These are phyloP conservation scores for Trinorchestia longiramus DNA, from an alignment of 1,140 invertebrate genomes.

Conservation along the genomic window DNA sequence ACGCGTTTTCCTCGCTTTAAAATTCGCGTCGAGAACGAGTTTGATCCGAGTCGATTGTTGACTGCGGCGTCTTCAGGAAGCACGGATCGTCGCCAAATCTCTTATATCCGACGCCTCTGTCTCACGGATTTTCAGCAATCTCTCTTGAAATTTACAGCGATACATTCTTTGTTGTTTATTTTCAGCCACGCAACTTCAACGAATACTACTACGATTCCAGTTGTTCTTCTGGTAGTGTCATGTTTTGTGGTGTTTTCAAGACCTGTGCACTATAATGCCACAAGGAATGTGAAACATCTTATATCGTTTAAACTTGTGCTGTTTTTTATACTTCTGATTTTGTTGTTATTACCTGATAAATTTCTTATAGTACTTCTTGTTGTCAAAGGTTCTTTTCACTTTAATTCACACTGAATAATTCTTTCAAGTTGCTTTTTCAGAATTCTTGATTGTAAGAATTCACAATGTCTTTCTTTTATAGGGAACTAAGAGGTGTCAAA, in stretches of 20 bases:
- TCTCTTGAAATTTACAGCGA: conserved; percentile 32
- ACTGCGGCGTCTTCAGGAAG: conserved; percentile 3
- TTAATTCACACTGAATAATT: not conserved
- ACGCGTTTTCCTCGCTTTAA: not conserved
- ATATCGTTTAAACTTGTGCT: not conserved
- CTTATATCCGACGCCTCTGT: conserved; percentile 37
- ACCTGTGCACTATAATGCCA: not conserved
- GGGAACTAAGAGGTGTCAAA: not conserved
- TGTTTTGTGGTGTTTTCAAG: not conserved
- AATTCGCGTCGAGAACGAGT: not conserved
- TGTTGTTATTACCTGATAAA: not conserved
- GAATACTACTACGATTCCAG: not conserved
- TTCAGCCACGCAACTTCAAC: not conserved
- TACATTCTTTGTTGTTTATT: conserved; percentile 35
- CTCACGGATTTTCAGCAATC: not conserved
- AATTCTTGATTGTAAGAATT: not conserved
- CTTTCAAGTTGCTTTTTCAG: not conserved
- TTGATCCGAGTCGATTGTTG: conserved; percentile 45
- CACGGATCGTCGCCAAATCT: conserved; percentile 11
- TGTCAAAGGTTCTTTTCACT: no score
- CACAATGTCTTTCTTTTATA: not conserved
- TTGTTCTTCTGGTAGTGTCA: not conserved
- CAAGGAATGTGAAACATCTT: not conserved
- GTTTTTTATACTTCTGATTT: not conserved
- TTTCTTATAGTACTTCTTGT: not conserved